phyloP scores from a whole-genome alignment of 2,797 vertebrate genomes.

The Tragopan temminckii region DNA sequence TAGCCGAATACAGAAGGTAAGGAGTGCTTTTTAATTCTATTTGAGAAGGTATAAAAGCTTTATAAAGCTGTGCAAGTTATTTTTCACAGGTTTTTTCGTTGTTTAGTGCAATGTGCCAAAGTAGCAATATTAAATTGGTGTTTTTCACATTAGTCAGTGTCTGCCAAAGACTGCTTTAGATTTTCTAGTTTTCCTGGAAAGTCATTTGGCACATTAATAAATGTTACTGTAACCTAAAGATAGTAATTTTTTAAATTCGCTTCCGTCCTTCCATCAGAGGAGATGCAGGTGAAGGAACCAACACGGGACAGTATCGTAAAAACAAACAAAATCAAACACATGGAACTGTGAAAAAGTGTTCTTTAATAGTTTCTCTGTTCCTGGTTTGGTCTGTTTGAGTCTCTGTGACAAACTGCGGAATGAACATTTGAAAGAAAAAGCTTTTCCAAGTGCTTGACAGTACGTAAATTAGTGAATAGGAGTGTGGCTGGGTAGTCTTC shows the following conservation, averaged over 20 bases:
- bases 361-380: neutral
- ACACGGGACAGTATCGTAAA: neutral
- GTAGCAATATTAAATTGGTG: neutral
- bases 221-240: neutral
- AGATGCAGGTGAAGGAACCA: neutral
- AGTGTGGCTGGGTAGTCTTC: neutral
- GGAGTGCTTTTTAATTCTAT: neutral
- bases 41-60: neutral
- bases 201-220: neutral
- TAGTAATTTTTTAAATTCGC: neutral
- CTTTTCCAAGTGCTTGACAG: neutral
- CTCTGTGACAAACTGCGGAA: neutral
- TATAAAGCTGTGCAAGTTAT: neutral
- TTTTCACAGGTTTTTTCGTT: neutral
- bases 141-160: slow-evolving; percentile 32
- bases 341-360: neutral
- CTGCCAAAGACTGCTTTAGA: neutral
- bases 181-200: neutral
- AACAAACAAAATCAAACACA: neutral
- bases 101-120: neutral
- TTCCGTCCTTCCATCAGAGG: neutral
- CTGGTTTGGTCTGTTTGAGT: neutral
- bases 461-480: neutral
- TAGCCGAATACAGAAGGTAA: slow-evolving; percentile 94
- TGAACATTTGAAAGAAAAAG: neutral